phyloP scores from a whole-genome alignment of 2,113 vertebrate species.

The Dendrocopos noguchii region DNA sequence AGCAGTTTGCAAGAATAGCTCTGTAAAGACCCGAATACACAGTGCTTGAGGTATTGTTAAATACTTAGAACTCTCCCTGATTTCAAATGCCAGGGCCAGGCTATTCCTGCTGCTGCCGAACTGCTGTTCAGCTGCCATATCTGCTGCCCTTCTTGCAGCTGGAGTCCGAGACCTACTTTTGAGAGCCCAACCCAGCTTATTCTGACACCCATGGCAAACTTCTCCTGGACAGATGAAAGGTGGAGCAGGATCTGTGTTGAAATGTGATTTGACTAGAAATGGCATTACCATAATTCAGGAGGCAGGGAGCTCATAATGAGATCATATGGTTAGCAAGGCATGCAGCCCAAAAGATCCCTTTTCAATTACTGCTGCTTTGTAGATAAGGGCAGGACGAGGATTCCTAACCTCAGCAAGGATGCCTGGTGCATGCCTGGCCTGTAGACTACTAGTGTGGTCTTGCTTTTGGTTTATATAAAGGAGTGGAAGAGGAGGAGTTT shows the following conservation, averaged over 20 bases:
- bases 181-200: neutral
- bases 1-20: neutral
- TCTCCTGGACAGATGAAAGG: neutral
- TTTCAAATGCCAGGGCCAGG: neutral
- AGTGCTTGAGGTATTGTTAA: neutral
- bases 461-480: neutral
- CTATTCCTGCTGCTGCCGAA: neutral
- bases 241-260: neutral
- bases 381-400: neutral
- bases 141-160: neutral
- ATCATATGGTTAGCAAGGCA: constrained; percentile 6
- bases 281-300: neutral
- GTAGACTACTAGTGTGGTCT: neutral
- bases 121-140: neutral
- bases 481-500: neutral
- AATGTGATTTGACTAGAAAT: neutral
- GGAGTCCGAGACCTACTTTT: neutral
- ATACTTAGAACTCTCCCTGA: neutral
- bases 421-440: neutral
- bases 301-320: neutral
- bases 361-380: neutral
- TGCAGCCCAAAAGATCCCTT: neutral
- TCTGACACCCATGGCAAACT: rapidly evolving
- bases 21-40: neutral
- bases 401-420: neutral